phyloP scores from a whole-genome alignment of 1,140 invertebrate species.

The Manduca sexta region DNA sequence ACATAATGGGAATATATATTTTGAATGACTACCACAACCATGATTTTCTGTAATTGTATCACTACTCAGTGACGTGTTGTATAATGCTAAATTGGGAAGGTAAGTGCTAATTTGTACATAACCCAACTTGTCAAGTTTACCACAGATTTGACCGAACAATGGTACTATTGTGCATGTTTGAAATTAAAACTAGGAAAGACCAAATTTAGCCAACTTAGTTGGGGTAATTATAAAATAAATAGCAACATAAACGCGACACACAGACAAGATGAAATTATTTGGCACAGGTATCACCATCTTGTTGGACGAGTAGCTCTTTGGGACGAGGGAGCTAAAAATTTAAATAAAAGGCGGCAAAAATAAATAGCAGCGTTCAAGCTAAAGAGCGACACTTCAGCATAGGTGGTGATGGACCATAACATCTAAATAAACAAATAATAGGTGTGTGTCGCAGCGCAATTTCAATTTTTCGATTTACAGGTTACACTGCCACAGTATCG shows the following conservation, averaged over 20 bases:
- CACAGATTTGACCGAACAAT: constrained; percentile 23
- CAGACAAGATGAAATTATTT: constrained; percentile 21
- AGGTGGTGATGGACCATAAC: constrained; percentile 29
- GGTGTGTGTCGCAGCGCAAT: constrained; percentile 19
- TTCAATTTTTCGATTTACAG: constrained; percentile 76
- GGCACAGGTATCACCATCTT: constrained; percentile 32
- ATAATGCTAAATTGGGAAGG: constrained; percentile 18
- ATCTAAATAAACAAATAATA: constrained; percentile 9
- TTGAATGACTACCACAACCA: constrained; percentile 71
- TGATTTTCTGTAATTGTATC: constrained; percentile 63
- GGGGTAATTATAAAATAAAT: constrained; percentile 45
- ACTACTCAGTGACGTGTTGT: constrained; percentile 41
- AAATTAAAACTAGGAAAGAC: constrained; percentile 26
- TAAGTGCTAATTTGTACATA: constrained; percentile 16
- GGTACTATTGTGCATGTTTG: constrained; percentile 33
- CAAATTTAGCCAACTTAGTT: constrained; percentile 61
- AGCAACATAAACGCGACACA: constrained; percentile 49
- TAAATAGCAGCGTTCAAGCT: no score
- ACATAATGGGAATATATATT: constrained; percentile 61
- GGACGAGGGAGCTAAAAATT: not conserved
- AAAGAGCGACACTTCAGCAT: constrained; percentile 20
- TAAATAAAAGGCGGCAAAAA: no score
- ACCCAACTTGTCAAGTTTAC: constrained; percentile 27
- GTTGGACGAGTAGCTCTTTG: constrained; percentile 20
- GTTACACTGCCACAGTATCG: constrained; percentile 98